Evolutionary conservation across 1,140 invertebrate species (phyloP), one percentile per base, ranked within the genome.

Genomic region (Yoshiicerus persimilis): DNA sequence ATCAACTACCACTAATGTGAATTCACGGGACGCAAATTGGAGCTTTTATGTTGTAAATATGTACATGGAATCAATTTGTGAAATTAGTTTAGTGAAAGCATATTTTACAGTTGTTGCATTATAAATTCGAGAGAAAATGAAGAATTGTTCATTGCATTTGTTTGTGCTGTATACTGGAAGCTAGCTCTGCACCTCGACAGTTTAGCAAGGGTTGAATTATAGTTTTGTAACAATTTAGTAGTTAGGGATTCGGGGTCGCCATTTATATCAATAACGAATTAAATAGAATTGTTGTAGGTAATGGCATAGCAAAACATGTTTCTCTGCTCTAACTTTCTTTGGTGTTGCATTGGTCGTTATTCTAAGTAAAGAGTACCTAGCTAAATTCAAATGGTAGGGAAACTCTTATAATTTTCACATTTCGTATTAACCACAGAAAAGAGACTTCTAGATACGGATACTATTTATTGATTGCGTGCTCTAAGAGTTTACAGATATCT

Each of bases 231-330:
- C 16, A 25, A 70, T 70, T 70, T 70, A 80, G 16, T 34, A 36
- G 34, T 1, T 6, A n/a, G 32, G 75, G 32, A 34, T 80, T 80
- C 20, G 75, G 13, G 16, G 20, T 38, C 20, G 30, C 75, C 30
- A 80, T 80, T 80, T 80, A 80, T 80, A 23, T 80, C 75, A 80
- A 80, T 80, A 80, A 80, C 20, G 75, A 80, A 80, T 80, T 80
- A 80, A 80, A 80, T 80, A 36, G 75, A 36, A 80, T 16, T 36
- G 32, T 34, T 20, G 4, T 20, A 56, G 47, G 47, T 56, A 56
- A 56, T n/a, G 47, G 47, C 16, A 47, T 20, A 11, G 41, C n/a
- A n/a, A 56, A 56, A n/a, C 47, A n/a, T 56, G 1, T 56, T 4
- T 4, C 41, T 47, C n/a, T n/a, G n/a, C n/a, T n/a, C n/a, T 20